Evolutionary conservation across 2,113 vertebrate species (phyloP), one percentile per base, ranked within the genome.

Genomic region (Phasianus colchicus): DNA sequence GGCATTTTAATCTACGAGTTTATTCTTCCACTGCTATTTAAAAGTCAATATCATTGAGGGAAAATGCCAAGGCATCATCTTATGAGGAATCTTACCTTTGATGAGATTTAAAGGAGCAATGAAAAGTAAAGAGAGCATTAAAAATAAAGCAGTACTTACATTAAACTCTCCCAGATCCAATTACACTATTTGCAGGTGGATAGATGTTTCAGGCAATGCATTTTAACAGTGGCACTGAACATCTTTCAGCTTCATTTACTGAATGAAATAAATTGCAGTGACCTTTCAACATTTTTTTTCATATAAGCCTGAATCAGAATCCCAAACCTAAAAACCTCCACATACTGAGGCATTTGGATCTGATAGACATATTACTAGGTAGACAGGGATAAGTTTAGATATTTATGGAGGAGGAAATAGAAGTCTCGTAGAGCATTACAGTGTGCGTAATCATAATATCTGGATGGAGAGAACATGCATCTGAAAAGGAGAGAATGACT

Each of bases 321-420:
- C 72, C 52, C 65, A 92, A 85, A 76, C 60, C n/a, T 60, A 83
- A 90, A 88, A 61, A 71, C 45, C 25, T 29, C 29, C 47, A 88
- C 83, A 77, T 0, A 2, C 0, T 83, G 52, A 25, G 55, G 73
- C 19, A 24, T 87, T 93, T 74, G 38, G 64, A 77, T 88, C 30
- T 65, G 43, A 76, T 10, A 76, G 84, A 74, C 50, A 86, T 63
- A 77, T 88, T 83, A 82, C n/a, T 91, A 88, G 72, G 63, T 76
- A 83, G 71, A 22, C 88, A 25, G 64, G 57, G 83, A 71, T 88
- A 95, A 93, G 42, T 86, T 95, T 94, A 89, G 78, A 47, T 81
- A 30, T 47, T 83, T 89, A 67, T 80, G 89, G 89, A 94, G 89
- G 93, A 88, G 60, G 73, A 47, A 91, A 76, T 92, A 83, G 58